Percentiles rank a stretch among this genome's conserved stretches.
phyloP scores from a whole-genome alignment of 1,140 invertebrate genomes.

The Drosophila navojoa region DNA sequence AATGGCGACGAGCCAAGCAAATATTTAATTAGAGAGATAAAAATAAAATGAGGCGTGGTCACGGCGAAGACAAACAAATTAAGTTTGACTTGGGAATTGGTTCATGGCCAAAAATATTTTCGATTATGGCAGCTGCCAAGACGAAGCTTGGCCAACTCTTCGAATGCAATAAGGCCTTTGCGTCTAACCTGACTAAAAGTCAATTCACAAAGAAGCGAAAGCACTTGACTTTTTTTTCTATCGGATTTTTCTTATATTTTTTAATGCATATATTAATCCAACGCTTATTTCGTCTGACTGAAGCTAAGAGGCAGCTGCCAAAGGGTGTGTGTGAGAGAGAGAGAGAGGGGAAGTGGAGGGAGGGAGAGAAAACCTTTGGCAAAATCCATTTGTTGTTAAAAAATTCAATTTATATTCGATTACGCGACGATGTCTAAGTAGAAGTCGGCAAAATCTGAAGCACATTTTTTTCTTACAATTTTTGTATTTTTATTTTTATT shows the following conservation, averaged over 20 bases:
- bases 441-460: conserved; percentile 54
- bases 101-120: conserved; percentile 8
- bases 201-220: not conserved
- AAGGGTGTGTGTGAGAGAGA: not conserved
- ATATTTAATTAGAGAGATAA: conserved; percentile 16
- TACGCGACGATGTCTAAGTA: conserved; percentile 77
- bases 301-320: conserved; percentile 42
- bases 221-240: too few relatives aligned
- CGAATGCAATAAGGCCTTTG: not conserved
- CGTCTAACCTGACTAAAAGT: not conserved
- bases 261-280: conserved; percentile 77
- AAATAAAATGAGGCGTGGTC: conserved; percentile 7
- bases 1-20: conserved; percentile 18
- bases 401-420: conserved; percentile 82
- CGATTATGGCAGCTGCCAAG: not conserved
- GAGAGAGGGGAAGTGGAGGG: not conserved
- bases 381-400: conserved; percentile 76
- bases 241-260: conserved; percentile 31
- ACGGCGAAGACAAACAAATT: conserved; percentile 4
- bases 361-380: conserved; percentile 47
- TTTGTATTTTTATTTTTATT: conserved; percentile 2
- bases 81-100: not conserved
- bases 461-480: conserved; percentile 24
- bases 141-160: not conserved
- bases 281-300: conserved; percentile 69